Conservation (phyloP, 1,140 invertebrate species). For the Drusus annulatus region DNA sequence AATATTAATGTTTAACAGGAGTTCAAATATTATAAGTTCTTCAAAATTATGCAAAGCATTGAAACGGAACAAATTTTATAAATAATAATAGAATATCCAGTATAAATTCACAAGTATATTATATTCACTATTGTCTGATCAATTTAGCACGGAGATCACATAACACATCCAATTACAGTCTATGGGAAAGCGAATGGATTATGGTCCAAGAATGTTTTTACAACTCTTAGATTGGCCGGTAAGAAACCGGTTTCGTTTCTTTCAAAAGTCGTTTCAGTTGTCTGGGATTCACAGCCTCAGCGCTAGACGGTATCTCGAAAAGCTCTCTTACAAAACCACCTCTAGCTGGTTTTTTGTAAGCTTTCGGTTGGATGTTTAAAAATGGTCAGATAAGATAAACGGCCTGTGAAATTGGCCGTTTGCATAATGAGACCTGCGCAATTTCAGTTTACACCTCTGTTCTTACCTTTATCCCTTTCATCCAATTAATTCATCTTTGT, state of each 20-base stretch:
- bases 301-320: neutral
- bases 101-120: too few species aligned
- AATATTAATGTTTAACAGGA: too few species aligned
- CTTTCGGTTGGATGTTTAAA: neutral
- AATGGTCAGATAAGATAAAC: slow-evolving; percentile 19
- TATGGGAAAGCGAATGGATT: neutral
- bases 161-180: neutral
- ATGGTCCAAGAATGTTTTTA: neutral
- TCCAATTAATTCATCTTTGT: too few species aligned
- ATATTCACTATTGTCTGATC: too few species aligned
- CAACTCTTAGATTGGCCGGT: neutral
- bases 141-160: too few species aligned
- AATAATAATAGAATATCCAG: too few species aligned
- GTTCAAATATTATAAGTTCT: too few species aligned
- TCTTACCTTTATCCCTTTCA: too few species aligned
- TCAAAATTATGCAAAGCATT: too few species aligned
- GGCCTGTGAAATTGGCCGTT: slow-evolving; percentile 30
- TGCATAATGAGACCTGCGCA: slow-evolving; percentile 23
- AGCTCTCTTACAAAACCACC: neutral
- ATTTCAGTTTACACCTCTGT: neutral
- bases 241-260: neutral
- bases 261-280: neutral
- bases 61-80: too few species aligned
- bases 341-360: neutral
- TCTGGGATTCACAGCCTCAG: neutral